Conservation (phyloP, 1,140 invertebrate species). For the Melitaea cinxia region DNA sequence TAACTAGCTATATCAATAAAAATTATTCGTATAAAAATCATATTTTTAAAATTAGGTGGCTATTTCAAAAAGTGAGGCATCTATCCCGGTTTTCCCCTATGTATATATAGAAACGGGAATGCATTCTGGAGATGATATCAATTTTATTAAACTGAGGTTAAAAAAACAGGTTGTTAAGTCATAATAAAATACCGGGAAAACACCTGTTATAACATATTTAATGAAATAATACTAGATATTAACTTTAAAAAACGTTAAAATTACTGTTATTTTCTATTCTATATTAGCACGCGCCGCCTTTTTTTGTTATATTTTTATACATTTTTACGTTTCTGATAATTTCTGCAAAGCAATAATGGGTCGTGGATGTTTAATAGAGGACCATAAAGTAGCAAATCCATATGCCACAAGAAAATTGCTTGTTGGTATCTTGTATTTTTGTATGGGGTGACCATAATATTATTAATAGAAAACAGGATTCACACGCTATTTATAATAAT, state of each 20-base stretch:
- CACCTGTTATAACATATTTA: neutral
- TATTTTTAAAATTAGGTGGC: no score
- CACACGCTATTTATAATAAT: neutral
- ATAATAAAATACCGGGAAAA: slow-evolving; percentile 3
- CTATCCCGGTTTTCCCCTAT: no score
- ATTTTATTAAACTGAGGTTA: neutral
- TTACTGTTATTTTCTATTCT: slow-evolving; percentile 19
- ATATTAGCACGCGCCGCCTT: slow-evolving; percentile 40
- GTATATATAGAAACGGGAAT: no score
- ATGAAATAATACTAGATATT: slow-evolving; percentile 7
- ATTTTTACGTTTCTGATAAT: slow-evolving; percentile 33
- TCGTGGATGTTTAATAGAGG: slow-evolving; percentile 30
- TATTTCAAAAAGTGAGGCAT: no score
- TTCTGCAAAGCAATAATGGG: slow-evolving; percentile 39
- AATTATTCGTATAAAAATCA: no score
- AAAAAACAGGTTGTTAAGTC: neutral
- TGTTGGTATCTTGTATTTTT: slow-evolving; percentile 33
- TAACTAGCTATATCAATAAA: no score
- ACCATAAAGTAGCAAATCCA: slow-evolving; percentile 52
- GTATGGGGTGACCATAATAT: slow-evolving; percentile 35
- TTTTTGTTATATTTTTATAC: slow-evolving; percentile 35
- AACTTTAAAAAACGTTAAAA: neutral
- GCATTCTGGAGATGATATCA: no score
- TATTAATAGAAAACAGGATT: neutral
- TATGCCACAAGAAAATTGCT: slow-evolving; percentile 51